Evolutionary conservation across 2,888 invertebrate genomes (phyloP), one percentile per base, ranked within the genome.

Genomic region (Mystacides longicornis): DNA sequence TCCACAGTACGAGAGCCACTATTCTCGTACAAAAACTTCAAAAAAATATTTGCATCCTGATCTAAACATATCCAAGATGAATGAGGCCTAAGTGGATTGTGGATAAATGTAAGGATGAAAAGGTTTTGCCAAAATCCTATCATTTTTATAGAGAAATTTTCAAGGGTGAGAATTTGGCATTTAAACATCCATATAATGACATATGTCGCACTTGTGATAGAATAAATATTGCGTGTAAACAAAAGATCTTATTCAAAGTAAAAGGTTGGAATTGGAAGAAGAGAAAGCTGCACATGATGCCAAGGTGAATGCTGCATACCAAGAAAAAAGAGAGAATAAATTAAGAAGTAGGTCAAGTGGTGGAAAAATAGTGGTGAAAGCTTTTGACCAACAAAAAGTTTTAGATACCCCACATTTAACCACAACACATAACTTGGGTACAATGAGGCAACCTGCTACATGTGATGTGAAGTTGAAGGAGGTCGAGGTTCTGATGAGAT

Each of bases 401-500:
- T 16, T 43, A 43, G 43, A 43, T 43, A 43, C 16, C 4, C 43
- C 43, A 43, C 7, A 16, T 18, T 43, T 43, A n/a, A 43, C 43
- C 7, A 43, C 49, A 2, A 31, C 31, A n/a, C 49, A 49, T 20
- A 31, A 49, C 18, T 18, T 49, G 31, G 7, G 27, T 14, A 49
- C 49, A 49, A 49, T 31, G 9, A 49, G 3, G 49, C 27, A 14
- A 23, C 18, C 18, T 49, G 49, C 31, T 49, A 49, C 20, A 49
- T 49, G 49, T 49, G 49, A 31, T 49, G 16, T 4, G 49, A 49
- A 20, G 16, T 31, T 49, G 49, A 31, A 18, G 31, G 31, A 18
- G 31, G 31, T 7, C 49, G 49, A 19, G 31, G 49, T 11, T 49
- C 31, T 18, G 31, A 49, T 49, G 49, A 49, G 23, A 19, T 49